Evolutionary conservation across 2,888 invertebrate genomes (phyloP), one percentile per base, ranked within the genome.

Genomic region (Elysia crispata): DNA sequence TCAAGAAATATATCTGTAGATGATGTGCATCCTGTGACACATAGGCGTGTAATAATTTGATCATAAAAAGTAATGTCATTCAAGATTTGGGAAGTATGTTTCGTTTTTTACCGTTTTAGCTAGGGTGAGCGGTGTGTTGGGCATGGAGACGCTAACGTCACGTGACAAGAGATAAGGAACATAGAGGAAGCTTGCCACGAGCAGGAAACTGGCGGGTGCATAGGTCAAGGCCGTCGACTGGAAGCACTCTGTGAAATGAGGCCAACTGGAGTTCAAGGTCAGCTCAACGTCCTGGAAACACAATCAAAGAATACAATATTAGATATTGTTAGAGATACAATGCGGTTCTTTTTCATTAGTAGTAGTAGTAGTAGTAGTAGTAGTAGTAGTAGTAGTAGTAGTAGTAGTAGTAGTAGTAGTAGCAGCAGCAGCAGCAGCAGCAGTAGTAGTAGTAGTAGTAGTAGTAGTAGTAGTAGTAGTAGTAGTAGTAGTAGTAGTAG

Each of bases 241-340:
- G 92, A 98, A 97, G 92, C 98, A 98, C 90, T 94, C 94, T 82
- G 98, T 96, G 85, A 98, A 94, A 90, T 96, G 95, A 50, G 97
- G 84, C 84, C 84, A 84, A 20, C 76, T 70, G 41, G 81, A 73
- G 50, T 81, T 74, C 3, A 81, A 28, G 54, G 81, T 73, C 73
- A 74, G 30, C 18, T 72, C 28, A 0, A 30, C 6, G 67, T 83
- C 69, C 83, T 83, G 75, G 23, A 20, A 74, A 30, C n/a, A n/a
- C n/a, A n/a, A n/a, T n/a, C n/a, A n/a, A n/a, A n/a, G n/a, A 62
- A 11, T 30, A 1, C 1, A 50, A n/a, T 3, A 54, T 33, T 64
- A 64, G 23, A 23, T 20, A 20, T 15, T 11, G 23, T 20, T 64
- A 13, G 64, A 66, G 6, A 25, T 28, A 30, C 20, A 1, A 30